Conservation (phyloP, 2,797 vertebrate species). For the Telmatherina bonti region DNA sequence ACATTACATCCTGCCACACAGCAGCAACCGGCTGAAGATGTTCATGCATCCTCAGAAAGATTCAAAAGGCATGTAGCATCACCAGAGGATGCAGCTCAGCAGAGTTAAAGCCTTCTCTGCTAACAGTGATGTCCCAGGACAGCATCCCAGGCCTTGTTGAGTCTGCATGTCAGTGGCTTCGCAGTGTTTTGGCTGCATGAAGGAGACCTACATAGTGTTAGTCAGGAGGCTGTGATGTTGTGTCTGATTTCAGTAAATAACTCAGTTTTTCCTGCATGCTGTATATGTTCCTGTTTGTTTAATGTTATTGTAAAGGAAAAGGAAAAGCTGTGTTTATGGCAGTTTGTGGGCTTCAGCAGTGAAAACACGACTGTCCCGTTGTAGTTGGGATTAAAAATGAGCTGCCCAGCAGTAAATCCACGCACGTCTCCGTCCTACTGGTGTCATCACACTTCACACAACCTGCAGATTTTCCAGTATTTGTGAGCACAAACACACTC, state of each 20-base stretch:
- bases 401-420: neutral
- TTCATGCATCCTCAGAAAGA: neutral
- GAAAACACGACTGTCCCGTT: neutral
- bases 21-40: neutral
- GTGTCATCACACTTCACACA: constrained; percentile 10
- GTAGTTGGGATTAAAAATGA: neutral
- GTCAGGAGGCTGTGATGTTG: neutral
- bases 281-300: too few species aligned
- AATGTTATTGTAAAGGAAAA: neutral
- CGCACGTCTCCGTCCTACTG: constrained; percentile 5
- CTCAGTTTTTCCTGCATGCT: neutral
- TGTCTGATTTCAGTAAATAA: neutral
- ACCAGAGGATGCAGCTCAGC: too few species aligned
- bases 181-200: neutral
- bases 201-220: neutral
- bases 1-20: too few species aligned
- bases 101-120: too few species aligned
- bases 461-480: constrained; percentile 19
- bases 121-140: neutral
- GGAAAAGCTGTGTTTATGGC: neutral
- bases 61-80: too few species aligned
- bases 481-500: constrained; percentile 1
- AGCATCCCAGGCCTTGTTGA: neutral
- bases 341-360: neutral
- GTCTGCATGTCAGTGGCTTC: neutral